These are phyloP conservation scores for Heteromyza rotundicornis DNA, from an alignment of 2,888 invertebrate genomes.

Conservation along the genomic window DNA sequence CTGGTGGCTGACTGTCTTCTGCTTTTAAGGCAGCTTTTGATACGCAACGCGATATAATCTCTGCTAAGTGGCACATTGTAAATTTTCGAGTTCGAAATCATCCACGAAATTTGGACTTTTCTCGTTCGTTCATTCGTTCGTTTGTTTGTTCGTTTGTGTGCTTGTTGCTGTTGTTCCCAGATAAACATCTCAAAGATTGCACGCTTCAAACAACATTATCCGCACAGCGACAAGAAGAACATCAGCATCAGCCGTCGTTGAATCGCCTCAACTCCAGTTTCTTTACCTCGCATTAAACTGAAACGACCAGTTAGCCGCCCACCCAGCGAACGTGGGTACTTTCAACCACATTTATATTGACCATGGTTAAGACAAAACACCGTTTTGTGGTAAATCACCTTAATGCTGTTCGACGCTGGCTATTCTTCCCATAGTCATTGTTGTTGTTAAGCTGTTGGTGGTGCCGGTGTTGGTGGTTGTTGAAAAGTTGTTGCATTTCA, in stretches of 20 bases:
- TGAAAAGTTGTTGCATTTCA: not conserved
- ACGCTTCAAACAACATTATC: not conserved
- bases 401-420: not conserved
- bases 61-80: not conserved
- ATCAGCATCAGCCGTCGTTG: not conserved
- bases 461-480: not conserved
- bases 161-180: not conserved
- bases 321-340: not conserved
- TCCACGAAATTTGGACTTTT: too few species aligned
- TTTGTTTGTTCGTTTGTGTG: not conserved
- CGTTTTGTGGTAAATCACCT: not conserved
- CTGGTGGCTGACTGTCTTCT: not conserved
- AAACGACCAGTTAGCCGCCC: not conserved
- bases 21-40: not conserved
- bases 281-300: too few species aligned
- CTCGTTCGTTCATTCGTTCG: not conserved
- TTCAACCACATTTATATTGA: constrained; percentile 2
- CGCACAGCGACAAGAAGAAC: not conserved
- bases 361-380: constrained; percentile 1
- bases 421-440: not conserved
- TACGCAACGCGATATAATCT: not conserved
- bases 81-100: too few species aligned
- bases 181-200: not conserved
- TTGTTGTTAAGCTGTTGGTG: not conserved
- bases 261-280: not conserved